Base-by-base conservation (phyloP, 1,140 invertebrate genomes). In the Diuraphis noxia region DNA sequence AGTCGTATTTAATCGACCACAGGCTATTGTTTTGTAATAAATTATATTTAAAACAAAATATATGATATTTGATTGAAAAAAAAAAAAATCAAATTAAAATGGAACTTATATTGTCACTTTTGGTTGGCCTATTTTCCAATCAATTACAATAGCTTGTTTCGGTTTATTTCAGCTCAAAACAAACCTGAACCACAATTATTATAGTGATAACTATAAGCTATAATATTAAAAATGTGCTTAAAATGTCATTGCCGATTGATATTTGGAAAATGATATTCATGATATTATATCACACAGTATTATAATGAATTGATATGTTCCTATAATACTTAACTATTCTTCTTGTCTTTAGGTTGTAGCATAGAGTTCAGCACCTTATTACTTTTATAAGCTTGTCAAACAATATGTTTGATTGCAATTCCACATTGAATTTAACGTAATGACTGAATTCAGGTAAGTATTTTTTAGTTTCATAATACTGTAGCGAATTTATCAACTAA, bases 401-500 rank as follows among this genome's bases (percentile, higher is more conserved):
- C n/a, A n/a, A 2, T 56, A 30, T 63, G 0, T 63, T n/a, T 63
- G 10, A 1, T n/a, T 4, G 46, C 46, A 21, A 63, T 63, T 63
- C 17, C n/a, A n/a, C 0, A n/a, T n/a, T 1, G 0, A 63, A 63
- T 17, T 17, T 4, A 0, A 63, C 17, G 10, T 13, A 4, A n/a
- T 13, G n/a, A 63, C 30, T 63, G 9, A n/a, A 63, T 63, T 63
- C 17, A n/a, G 30, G 2, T 63, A 63, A n/a, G n/a, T n/a, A n/a
- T n/a, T n/a, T n/a, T 0, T n/a, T 10, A n/a, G 30, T 63, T 63
- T 0, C 2, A 13, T 5, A 63, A 4, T 2, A 13, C 49, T 52
- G 9, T 43, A 43, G 0, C 13, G 25, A 52, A 56, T 56, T 30
- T 56, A 56, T 30, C 52, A 56, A 56, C 2, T 56, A 46, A 7